Evolutionary conservation across 2,797 vertebrate species (phyloP), one percentile per base, ranked within the genome.

Genomic region (Urocyon cinereoargenteus): DNA sequence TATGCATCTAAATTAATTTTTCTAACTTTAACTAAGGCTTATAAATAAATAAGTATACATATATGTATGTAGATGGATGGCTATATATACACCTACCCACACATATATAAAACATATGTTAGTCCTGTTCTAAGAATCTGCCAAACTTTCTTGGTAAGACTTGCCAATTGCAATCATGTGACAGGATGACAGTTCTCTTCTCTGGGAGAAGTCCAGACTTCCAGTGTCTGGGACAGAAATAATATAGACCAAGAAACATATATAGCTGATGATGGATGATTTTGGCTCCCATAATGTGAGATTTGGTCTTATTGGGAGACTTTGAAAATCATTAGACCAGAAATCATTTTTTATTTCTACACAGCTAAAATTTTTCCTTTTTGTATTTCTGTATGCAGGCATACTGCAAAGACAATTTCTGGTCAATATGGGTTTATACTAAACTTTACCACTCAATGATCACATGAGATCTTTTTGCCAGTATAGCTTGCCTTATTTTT

Each of bases 31-130:
- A 98, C 96, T 94, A 79, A 73, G 84, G 94, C 97, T 98, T 98
- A 98, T 98, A 98, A 98, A 98, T 98, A 98, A 98, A 98, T 98
- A 98, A 98, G 97, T 96, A 93, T 96, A 98, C 97, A 98, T 98
- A 97, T 98, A 98, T 96, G 97, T 97, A 98, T 98, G 94, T 97
- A 97, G 95, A 96, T 96, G 89, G 91, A 70, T 97, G 57, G 96
- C 97, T 98, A 98, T 98, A 98, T 98, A 98, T 98, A 98, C 95
- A 98, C 96, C 97, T 98, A 98, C 97, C 97, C 97, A 97, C 98
- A 98, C 97, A 98, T 96, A 98, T 97, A 98, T 97, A 98, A 98
- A 98, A 97, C 97, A 98, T 98, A 98, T 98, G 97, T 97, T 98
- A 98, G 97, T 98, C 97, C 97, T 97, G 96, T 88, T 98, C 96